Evolutionary conservation across 1,140 invertebrate genomes (phyloP), one percentile per base, ranked within the genome.

Genomic region (Spodoptera litura): DNA sequence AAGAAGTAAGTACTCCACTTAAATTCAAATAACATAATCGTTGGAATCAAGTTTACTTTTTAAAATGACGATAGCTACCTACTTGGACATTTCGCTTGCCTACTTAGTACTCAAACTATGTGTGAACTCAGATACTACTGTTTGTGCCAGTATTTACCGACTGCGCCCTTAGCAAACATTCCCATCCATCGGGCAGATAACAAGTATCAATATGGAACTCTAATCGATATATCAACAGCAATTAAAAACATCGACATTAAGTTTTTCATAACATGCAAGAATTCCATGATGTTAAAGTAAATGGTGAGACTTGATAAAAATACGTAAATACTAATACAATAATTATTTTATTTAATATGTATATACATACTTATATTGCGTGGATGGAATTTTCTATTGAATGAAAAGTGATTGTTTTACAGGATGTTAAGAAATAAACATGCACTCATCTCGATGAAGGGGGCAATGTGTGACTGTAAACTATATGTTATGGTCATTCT

Each of bases 141-240:
- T 77, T 49, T 66, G 15, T 58, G 4, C 3, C 25, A 8, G 25
- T 86, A 81, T 89, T 86, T 88, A 80, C 79, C 12, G 83, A 81
- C 79, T 83, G 78, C 87, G 76, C 84, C 87, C 83, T 87, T 79
- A 49, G 72, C 79, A 87, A 86, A 89, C 80, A 86, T 83, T 83
- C 80, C 80, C 83, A 87, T 83, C 84, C 78, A 86, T 79, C 70
- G 83, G 81, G 51, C 61, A 75, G 89, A 88, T 90, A 88, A 74
- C 73, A 13, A 83, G 72, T 83, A 81, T 89, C 79, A 89, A 88
- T 85, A 89, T 83, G 81, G 27, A 38, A 52, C 68, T 79, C 44
- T 78, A 74, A 80, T 72, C 70, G 27, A 75, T 78, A 64, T 73
- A 64, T 72, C 55, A 71, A 61, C 56, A 78, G 35, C 66, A 78